Conservation (phyloP, 2,888 invertebrate species). For the Drosophila atripex region DNA sequence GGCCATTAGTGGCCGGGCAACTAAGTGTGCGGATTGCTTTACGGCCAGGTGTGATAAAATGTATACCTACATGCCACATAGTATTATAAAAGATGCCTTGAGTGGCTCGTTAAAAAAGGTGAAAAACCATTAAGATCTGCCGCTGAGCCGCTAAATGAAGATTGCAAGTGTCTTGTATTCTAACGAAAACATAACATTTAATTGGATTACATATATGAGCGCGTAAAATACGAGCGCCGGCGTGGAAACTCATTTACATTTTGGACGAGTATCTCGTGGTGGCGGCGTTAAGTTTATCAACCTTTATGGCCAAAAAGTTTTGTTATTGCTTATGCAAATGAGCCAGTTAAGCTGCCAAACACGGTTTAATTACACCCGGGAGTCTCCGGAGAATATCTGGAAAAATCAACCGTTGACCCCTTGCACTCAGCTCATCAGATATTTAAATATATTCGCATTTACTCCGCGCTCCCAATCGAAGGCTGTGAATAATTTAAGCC, state of each 20-base stretch:
- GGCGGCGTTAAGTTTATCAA: constrained; percentile 57
- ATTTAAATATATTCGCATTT: constrained; percentile 27
- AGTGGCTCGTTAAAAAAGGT: constrained; percentile 67
- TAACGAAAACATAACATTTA: constrained; percentile 68
- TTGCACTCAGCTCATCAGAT: background rate
- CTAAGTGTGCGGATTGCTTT: constrained; percentile 34
- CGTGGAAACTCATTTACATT: constrained; percentile 54
- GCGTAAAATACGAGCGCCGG: constrained; percentile 15
- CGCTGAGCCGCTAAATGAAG: constrained; percentile 43
- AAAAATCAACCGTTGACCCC: constrained; percentile 14
- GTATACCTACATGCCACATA: constrained; percentile 12
- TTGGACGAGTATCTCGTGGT: constrained; percentile 27
- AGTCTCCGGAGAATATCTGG: constrained; percentile 7
- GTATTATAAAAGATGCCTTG: constrained; percentile 39
- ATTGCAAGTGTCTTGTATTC: constrained; percentile 47
- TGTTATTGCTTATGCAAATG: constrained; percentile 65
- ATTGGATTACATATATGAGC: constrained; percentile 67
- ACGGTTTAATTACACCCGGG: constrained; percentile 10
- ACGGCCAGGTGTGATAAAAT: constrained; percentile 41
- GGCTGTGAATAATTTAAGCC: constrained; percentile 65
- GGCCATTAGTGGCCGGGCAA: constrained; percentile 58
- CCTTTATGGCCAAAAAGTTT: constrained; percentile 59
- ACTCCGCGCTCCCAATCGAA: constrained; percentile 34
- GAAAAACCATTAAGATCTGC: constrained; percentile 25
- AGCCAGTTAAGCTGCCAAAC: constrained; percentile 4